Base-by-base conservation (phyloP, 2,888 invertebrate genomes). In the Sphaeridia pumilis region DNA sequence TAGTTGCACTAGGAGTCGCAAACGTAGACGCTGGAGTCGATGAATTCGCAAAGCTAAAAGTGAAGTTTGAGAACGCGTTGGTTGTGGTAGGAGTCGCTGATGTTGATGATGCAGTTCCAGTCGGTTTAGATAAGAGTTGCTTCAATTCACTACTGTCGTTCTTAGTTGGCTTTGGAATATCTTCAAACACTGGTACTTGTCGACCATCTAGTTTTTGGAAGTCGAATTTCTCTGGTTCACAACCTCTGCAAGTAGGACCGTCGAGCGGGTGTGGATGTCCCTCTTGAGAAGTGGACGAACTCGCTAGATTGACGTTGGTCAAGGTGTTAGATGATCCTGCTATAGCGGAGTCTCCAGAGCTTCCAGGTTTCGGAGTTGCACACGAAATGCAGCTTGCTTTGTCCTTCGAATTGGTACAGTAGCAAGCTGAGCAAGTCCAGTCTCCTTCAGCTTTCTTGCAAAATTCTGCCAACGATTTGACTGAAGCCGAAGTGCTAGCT, bases 391-490 rank as follows among this genome's bases (percentile, higher is more conserved):
- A 81, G 49, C 72, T 72, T 0, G 46, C 65, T 1, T 64, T 64
- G 0, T 70, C 72, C 2, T 66, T 65, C 49, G 74, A 71, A 63
- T 80, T 81, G 46, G 70, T 70, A 2, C 78, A 68, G 73, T 79
- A 72, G 65, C 81, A 81, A 2, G 71, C 70, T 17, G 70, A 66
- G 62, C 81, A 81, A 55, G 75, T 74, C 81, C 81, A 82, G 7
- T 75, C 72, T 35, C 71, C 71, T 24, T 68, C 60, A 2, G 72
- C 68, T 52, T 70, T 70, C 56, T 71, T 72, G 46, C 72, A 72
- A n/a, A 59, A 24, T 28, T 56, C 52, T 1, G 56, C 48, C 10
- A 59, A 42, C 10, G 31, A 46, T 4, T 24, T 22, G 3, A 22
- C 34, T 41, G 21, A 17, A 17, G 21, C 14, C 21, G 10, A 20